Conservation (phyloP, 2,797 vertebrate genomes). For the Syngnathus rostellatus region DNA sequence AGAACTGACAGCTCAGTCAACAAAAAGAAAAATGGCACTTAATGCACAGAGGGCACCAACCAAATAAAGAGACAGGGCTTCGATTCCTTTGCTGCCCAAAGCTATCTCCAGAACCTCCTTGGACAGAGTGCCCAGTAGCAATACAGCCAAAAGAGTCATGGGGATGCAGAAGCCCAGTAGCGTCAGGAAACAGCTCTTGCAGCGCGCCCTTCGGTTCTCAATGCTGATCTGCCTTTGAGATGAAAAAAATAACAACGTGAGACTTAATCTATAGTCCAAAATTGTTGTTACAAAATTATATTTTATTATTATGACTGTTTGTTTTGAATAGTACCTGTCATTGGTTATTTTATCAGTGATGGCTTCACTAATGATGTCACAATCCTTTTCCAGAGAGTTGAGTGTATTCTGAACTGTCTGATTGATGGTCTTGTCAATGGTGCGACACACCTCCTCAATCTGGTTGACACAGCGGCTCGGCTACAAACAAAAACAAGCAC, state of each 20-base stretch:
- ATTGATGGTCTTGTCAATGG: conserved; percentile 79
- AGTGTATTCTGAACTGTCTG: conserved; percentile 80
- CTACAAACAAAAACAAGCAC: conserved; percentile 34
- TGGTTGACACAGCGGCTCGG: conserved; percentile 79
- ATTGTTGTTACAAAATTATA: neutral
- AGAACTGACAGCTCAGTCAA: neutral
- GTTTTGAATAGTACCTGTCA: conserved; percentile 55
- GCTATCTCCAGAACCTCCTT: conserved; percentile 55
- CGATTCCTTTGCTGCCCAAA: conserved; percentile 60
- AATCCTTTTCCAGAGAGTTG: conserved; percentile 78
- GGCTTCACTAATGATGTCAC: conserved; percentile 70
- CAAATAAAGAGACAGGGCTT: conserved; percentile 67
- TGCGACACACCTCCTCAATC: conserved; percentile 75
- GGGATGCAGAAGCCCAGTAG: conserved; percentile 72
- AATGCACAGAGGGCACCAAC: conserved; percentile 41
- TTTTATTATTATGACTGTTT: neutral
- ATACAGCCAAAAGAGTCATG: conserved; percentile 61
- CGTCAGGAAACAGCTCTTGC: conserved; percentile 69
- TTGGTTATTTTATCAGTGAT: conserved; percentile 53
- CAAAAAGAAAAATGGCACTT: no score
- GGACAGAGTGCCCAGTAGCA: conserved; percentile 67
- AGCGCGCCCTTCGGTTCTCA: conserved; percentile 67
- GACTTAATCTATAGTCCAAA: neutral
- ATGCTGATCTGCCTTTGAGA: conserved; percentile 51
- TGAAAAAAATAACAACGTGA: conserved; percentile 1